These are phyloP conservation scores for Ameiurus melas DNA, from an alignment of 2,113 vertebrate species.

Conservation along the genomic window DNA sequence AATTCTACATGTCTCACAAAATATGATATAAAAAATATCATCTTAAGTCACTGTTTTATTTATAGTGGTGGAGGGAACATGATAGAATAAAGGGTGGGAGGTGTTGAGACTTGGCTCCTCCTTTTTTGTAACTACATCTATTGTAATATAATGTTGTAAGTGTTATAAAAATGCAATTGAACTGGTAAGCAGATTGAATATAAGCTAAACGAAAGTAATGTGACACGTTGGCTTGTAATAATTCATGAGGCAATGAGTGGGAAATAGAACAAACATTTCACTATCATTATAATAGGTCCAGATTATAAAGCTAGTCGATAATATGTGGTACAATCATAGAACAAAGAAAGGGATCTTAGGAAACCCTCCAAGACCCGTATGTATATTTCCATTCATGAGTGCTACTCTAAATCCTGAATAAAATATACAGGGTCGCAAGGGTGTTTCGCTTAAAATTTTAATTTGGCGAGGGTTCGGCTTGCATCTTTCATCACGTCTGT, in stretches of 20 bases:
- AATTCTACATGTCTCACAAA: neutral
- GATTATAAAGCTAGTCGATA: slow-evolving; percentile 33
- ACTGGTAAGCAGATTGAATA: neutral
- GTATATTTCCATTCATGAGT: slow-evolving; percentile 38
- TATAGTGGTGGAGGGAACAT: neutral
- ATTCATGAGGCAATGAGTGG: neutral
- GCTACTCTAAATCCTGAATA: slow-evolving; percentile 36
- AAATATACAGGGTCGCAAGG: slow-evolving; percentile 32
- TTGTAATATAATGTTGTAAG: neutral
- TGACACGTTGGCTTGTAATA: neutral
- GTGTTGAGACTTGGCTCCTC: neutral
- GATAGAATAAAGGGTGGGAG: neutral
- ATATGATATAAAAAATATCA: neutral
- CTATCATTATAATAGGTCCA: slow-evolving; percentile 7
- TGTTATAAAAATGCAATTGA: neutral
- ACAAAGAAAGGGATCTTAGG: slow-evolving; percentile 38
- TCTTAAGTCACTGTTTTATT: neutral
- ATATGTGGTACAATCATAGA: slow-evolving; percentile 43
- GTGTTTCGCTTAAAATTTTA: slow-evolving; percentile 52
- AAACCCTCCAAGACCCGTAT: slow-evolving; percentile 32
- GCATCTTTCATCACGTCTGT: slow-evolving; percentile 44
- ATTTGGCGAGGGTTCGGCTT: slow-evolving; percentile 43
- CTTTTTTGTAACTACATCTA: neutral
- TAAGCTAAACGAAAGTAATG: neutral
- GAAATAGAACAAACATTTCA: slow-evolving; percentile 24